These are phyloP conservation scores for Catocala nupta DNA, from an alignment of 2,888 invertebrate species.

Conservation along the genomic window DNA sequence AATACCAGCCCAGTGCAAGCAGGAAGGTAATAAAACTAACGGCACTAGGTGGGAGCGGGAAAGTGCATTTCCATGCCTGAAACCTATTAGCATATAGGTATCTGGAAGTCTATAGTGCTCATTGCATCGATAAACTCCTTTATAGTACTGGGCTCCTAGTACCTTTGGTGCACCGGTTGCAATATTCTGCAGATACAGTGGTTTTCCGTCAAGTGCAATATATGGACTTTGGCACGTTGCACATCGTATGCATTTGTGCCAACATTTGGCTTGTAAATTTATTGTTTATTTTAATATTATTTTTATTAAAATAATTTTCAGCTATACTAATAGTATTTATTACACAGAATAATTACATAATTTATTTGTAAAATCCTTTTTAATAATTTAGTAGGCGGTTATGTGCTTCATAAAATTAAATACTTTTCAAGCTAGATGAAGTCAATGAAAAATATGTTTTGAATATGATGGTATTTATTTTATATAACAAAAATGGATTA, in stretches of 20 bases:
- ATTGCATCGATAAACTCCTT: slow-evolving; percentile 8
- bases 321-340: too few species aligned
- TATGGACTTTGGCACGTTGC: neutral
- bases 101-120: slow-evolving; percentile 6
- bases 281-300: too few species aligned
- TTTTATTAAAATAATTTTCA: too few species aligned
- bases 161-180: slow-evolving; percentile 9
- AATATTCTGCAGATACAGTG: slow-evolving; percentile 6
- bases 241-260: neutral
- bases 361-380: too few species aligned
- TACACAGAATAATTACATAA: too few species aligned
- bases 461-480: too few species aligned
- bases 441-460: too few species aligned
- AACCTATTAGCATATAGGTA: neutral
- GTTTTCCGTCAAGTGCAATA: neutral
- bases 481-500: too few species aligned
- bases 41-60: slow-evolving; percentile 18
- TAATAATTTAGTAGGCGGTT: too few species aligned
- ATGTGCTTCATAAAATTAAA: too few species aligned
- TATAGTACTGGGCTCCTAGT: slow-evolving; percentile 12
- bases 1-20: slow-evolving; percentile 20
- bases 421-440: too few species aligned
- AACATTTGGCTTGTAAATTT: too few species aligned
- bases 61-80: slow-evolving; percentile 7
- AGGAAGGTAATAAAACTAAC: slow-evolving; percentile 18